These are phyloP conservation scores for Lagopus leucura DNA, from an alignment of 2,113 vertebrate genomes.

Conservation along the genomic window DNA sequence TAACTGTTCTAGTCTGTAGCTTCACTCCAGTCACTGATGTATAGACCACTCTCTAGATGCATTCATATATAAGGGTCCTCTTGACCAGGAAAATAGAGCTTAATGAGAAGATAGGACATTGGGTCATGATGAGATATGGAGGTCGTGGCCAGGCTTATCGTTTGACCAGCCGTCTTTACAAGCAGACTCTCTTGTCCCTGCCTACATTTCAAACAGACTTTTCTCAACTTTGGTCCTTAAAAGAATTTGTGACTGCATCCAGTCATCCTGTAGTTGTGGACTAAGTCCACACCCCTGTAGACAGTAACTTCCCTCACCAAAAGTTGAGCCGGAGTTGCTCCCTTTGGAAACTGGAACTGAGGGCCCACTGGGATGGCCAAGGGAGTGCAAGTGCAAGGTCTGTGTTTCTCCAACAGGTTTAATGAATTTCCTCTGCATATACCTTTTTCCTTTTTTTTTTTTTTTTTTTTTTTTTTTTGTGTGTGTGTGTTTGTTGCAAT, in stretches of 20 bases:
- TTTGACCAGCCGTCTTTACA: neutral
- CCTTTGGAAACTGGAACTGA: neutral
- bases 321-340: neutral
- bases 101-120: neutral
- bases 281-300: neutral
- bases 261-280: too few relatives aligned
- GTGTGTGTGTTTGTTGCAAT: neutral
- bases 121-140: accelerated
- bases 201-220: neutral
- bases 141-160: neutral
- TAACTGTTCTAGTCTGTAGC: neutral
- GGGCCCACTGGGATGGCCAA: neutral
- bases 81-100: neutral
- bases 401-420: neutral
- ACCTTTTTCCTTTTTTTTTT: neutral
- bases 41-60: neutral
- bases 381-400: neutral
- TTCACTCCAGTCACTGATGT: neutral
- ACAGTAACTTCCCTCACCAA: neutral
- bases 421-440: neutral
- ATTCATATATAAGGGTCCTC: neutral
- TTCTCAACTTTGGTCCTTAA: neutral
- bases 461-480: neutral
- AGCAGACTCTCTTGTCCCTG: neutral
- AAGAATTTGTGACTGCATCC: too few relatives aligned